Percentiles rank a stretch among this genome's conserved stretches.
Conservation (phyloP, 2,113 vertebrate species). For the Burhinus oedicnemus region DNA sequence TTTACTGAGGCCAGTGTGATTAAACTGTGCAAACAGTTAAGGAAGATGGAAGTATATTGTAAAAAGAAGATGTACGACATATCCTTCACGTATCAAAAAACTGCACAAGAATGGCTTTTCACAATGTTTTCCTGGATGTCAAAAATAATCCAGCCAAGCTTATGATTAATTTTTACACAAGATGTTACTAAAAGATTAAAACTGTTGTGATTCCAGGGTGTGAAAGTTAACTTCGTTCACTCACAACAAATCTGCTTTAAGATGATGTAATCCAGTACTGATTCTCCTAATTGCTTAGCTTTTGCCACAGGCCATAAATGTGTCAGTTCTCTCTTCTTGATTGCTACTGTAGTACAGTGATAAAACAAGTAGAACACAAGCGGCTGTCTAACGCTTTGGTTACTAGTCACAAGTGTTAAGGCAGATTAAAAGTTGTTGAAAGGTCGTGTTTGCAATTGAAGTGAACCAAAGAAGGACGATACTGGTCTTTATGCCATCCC, state of each 20-base stretch:
- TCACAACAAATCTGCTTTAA: constrained; percentile 63
- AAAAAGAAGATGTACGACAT: background rate
- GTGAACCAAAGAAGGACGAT: background rate
- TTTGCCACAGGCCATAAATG: constrained; percentile 61
- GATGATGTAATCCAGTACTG: constrained; percentile 44
- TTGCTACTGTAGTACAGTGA: constrained; percentile 4
- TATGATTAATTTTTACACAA: constrained; percentile 42
- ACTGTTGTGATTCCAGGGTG: constrained; percentile 17
- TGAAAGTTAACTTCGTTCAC: constrained; percentile 46
- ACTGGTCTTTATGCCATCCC: background rate
- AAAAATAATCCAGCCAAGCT: constrained; percentile 47
- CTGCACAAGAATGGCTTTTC: background rate
- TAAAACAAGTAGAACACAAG: constrained; percentile 37
- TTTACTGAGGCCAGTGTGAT: background rate
- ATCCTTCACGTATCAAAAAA: background rate
- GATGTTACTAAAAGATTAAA: constrained; percentile 52
- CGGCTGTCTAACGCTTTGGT: background rate
- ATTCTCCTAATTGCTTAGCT: constrained; percentile 58
- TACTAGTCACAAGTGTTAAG: background rate
- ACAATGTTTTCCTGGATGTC: background rate
- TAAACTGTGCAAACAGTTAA: background rate
- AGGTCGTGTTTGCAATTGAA: background rate
- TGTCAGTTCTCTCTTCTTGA: constrained; percentile 22
- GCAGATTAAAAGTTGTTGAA: constrained; percentile 20
- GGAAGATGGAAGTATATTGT: background rate